Conservation (phyloP, 1,140 invertebrate species). For the Drosophila miranda region DNA sequence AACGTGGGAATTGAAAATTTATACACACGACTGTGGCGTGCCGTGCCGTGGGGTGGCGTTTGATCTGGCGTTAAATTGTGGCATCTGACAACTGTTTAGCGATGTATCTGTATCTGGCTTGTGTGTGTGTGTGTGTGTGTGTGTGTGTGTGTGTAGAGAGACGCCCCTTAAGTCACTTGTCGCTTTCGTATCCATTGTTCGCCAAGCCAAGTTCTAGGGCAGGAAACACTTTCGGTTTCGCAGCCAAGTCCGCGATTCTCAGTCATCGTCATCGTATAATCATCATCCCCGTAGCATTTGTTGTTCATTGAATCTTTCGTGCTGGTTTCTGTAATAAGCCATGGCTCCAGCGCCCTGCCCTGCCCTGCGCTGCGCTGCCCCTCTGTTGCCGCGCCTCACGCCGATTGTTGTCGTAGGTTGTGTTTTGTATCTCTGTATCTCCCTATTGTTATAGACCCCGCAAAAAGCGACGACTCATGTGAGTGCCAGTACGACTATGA, state of each 20-base stretch:
- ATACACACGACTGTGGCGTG: constrained; percentile 7
- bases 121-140: constrained; percentile 18
- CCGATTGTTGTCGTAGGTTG: constrained; percentile 67
- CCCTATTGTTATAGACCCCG: constrained; percentile 41
- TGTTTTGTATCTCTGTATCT: constrained; percentile 1
- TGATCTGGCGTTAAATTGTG: constrained; percentile 69
- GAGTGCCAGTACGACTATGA: constrained; percentile 24
- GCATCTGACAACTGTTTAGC: constrained; percentile 51
- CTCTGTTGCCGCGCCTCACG: neutral
- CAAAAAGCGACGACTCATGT: too few relatives aligned
- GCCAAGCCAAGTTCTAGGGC: constrained; percentile 34
- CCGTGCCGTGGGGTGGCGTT: too few relatives aligned
- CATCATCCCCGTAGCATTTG: neutral
- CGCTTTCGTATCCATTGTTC: constrained; percentile 54
- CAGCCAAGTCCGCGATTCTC: constrained; percentile 16
- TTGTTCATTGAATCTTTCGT: constrained; percentile 39
- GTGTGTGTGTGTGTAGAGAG: constrained; percentile 16
- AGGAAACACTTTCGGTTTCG: constrained; percentile 61
- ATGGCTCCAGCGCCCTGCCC: neutral
- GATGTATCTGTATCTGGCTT: constrained; percentile 1
- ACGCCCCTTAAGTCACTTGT: constrained; percentile 56
- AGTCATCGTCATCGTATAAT: constrained; percentile 27
- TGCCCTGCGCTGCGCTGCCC: too few relatives aligned
- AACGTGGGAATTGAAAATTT: constrained; percentile 55
- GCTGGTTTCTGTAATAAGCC: constrained; percentile 35